Evolutionary conservation across 1,140 invertebrate species (phyloP).

Genomic region (Pomacea maculata): DNA sequence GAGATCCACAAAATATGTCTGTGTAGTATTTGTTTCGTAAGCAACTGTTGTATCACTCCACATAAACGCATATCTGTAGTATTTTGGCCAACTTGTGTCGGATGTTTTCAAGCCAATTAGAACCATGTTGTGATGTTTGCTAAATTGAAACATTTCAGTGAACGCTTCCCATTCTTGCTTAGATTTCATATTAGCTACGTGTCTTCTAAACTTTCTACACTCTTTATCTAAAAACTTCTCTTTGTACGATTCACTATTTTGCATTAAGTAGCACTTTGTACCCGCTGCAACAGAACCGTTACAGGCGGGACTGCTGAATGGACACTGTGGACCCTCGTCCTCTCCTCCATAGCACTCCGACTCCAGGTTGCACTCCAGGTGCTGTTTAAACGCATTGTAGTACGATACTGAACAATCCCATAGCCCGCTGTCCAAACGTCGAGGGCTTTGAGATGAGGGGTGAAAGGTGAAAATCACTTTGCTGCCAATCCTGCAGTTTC

Average conservation of each 20-base stretch:
- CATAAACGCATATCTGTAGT: conserved; percentile 1
- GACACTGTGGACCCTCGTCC: conserved; percentile 5
- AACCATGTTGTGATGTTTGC: neutral
- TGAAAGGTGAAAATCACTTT: neutral
- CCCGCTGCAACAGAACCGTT: neutral
- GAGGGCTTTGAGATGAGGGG: neutral
- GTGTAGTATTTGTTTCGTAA: neutral
- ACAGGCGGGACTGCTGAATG: conserved; percentile 11
- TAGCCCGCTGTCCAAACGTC: neutral
- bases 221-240: neutral
- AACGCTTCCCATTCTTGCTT: neutral
- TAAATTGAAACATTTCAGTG: neutral
- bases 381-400: neutral
- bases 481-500: neutral
- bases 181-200: conserved; percentile 7
- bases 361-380: conserved; percentile 16
- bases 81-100: neutral
- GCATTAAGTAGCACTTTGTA: neutral
- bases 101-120: neutral
- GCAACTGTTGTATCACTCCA: conserved; percentile 6
- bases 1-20: too few species aligned
- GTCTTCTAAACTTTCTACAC: neutral
- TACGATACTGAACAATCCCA: neutral
- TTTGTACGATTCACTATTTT: neutral
- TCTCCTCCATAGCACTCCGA: neutral